These are phyloP conservation scores for Cephus runcator DNA, from an alignment of 2,888 invertebrate genomes.

Conservation along the genomic window DNA sequence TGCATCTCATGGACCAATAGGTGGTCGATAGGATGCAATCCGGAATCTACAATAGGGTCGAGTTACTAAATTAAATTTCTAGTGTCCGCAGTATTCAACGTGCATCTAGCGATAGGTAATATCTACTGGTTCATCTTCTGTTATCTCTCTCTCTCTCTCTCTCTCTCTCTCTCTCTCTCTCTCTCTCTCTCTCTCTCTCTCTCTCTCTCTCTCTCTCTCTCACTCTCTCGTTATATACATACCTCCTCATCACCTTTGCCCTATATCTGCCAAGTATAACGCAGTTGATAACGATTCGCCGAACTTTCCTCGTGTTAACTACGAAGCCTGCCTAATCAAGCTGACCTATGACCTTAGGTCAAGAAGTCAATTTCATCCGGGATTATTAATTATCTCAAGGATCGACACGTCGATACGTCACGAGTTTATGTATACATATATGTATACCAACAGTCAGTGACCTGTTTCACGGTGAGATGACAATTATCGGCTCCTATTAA, in stretches of 20 bases:
- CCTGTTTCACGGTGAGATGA: neutral
- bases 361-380: neutral
- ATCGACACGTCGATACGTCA: neutral
- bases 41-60: neutral
- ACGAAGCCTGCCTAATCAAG: neutral
- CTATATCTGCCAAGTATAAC: neutral
- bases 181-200: too few species aligned
- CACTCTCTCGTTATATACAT: too few species aligned
- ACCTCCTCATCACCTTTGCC: neutral
- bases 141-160: neutral
- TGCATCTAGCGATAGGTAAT: neutral
- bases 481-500: neutral
- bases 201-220: too few species aligned
- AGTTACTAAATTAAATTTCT: neutral
- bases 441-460: neutral
- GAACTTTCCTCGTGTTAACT: neutral
- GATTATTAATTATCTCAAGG: neutral
- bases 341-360: neutral
- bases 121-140: neutral
- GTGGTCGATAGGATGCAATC: neutral
- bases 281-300: neutral
- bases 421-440: neutral
- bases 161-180: too few species aligned
- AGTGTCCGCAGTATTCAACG: neutral
- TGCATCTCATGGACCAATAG: neutral